Conservation (phyloP, 2,113 vertebrate species). For the Manacus vitellinus region DNA sequence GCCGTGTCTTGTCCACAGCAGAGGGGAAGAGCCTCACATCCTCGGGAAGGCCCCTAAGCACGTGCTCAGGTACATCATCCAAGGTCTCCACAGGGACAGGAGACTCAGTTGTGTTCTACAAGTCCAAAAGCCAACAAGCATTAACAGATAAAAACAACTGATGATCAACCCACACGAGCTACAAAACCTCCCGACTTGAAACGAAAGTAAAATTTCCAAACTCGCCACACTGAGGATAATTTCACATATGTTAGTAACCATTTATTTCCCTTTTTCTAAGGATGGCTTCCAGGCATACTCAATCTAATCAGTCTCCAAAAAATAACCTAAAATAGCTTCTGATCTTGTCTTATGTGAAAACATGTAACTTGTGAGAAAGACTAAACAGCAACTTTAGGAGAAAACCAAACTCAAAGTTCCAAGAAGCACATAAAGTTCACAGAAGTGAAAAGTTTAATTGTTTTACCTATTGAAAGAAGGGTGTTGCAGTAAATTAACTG, state of each 20-base stretch:
- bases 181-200: neutral
- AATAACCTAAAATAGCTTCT: neutral
- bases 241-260: neutral
- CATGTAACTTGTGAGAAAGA: neutral
- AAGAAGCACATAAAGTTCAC: neutral
- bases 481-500: neutral
- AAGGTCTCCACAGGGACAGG: constrained; percentile 71
- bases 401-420: neutral
- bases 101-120: constrained; percentile 68
- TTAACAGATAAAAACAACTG: neutral
- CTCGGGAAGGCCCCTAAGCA: constrained; percentile 80
- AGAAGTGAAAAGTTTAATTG: fast-evolving
- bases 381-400: neutral
- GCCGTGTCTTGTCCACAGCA: constrained; percentile 78
- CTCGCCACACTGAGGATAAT: neutral
- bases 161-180: neutral
- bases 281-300: neutral
- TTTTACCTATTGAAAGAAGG: fast-evolving
- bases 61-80: constrained; percentile 78
- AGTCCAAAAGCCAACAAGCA: neutral
- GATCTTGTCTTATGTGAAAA: neutral
- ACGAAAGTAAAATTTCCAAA: neutral
- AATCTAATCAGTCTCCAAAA: neutral
- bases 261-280: neutral
- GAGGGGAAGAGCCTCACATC: constrained; percentile 80